Conservation (phyloP, 2,797 vertebrate genomes). For the Lutjanus campechanus region DNA sequence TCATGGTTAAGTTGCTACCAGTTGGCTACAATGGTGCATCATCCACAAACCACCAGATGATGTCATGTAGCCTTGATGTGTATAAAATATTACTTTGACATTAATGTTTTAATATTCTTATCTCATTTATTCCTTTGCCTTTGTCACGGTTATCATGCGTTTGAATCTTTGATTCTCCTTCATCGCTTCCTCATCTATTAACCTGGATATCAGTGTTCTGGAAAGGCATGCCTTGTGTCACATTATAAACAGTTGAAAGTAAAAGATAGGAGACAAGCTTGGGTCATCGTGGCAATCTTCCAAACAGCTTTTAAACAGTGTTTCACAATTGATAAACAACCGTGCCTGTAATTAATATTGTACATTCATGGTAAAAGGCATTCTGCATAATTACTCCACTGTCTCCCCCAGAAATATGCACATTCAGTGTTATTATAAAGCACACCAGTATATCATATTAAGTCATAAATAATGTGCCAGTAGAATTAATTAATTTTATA, state of each 20-base stretch:
- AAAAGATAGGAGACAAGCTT: slow-evolving; percentile 91
- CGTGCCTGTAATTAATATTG: slow-evolving; percentile 84
- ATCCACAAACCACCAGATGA: slow-evolving; percentile 7
- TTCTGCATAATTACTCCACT: slow-evolving; percentile 87
- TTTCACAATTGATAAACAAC: slow-evolving; percentile 85
- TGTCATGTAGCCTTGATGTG: neutral
- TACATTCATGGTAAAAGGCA: slow-evolving; percentile 84
- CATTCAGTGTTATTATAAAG: slow-evolving; percentile 87
- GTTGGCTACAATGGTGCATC: neutral
- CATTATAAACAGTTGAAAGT: slow-evolving; percentile 78
- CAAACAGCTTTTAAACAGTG: slow-evolving; percentile 84
- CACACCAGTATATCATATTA: slow-evolving; percentile 87
- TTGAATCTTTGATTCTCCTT: slow-evolving; percentile 64
- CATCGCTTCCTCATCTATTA: slow-evolving; percentile 69
- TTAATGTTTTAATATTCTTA: slow-evolving; percentile 13
- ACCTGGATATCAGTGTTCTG: slow-evolving; percentile 70
- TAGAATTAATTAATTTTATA: slow-evolving; percentile 87
- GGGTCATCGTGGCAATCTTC: slow-evolving; percentile 91
- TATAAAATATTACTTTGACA: slow-evolving; percentile 6
- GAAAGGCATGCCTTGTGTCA: slow-evolving; percentile 65
- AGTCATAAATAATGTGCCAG: slow-evolving; percentile 87
- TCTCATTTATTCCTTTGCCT: slow-evolving; percentile 24
- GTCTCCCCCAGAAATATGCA: slow-evolving; percentile 86
- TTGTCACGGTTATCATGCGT: slow-evolving; percentile 38
- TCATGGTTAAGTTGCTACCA: neutral